These are phyloP conservation scores for Percina caprodes DNA, from an alignment of 2,113 vertebrate genomes.

Conservation along the genomic window DNA sequence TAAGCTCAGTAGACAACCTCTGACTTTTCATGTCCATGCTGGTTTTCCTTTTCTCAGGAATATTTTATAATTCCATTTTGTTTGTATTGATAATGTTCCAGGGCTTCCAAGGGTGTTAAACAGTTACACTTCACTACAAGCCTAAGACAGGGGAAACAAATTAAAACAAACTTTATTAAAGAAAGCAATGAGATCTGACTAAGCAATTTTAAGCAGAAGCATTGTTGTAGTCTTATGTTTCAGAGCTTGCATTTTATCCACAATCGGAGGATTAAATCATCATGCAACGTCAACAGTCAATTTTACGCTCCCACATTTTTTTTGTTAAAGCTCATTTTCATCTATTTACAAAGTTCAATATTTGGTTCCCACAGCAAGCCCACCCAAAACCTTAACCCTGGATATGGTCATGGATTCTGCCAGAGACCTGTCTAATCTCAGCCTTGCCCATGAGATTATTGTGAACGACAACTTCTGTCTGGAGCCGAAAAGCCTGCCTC, in stretches of 20 bases:
- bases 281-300: not conserved
- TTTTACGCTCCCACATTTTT: not conserved
- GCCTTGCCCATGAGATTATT: slow-evolving; percentile 92
- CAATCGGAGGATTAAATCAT: not conserved
- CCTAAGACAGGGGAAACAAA: not conserved
- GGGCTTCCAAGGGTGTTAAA: not conserved
- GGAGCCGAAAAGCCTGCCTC: slow-evolving; percentile 82
- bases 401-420: slow-evolving; percentile 91
- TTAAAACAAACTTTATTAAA: not conserved
- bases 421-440: slow-evolving; percentile 89
- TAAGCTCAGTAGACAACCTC: not conserved
- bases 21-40: not conserved
- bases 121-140: not conserved
- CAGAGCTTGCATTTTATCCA: not conserved
- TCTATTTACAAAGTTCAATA: slow-evolving; percentile 1
- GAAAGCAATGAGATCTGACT: not conserved
- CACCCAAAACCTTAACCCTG: slow-evolving; percentile 88
- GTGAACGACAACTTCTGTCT: slow-evolving; percentile 89
- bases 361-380: slow-evolving; percentile 84
- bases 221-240: not conserved
- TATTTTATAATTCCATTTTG: not conserved
- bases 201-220: not conserved
- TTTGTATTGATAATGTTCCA: not conserved
- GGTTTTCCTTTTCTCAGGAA: not conserved
- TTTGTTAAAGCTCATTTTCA: not conserved